These are phyloP conservation scores for Pollenia griseotomentosa DNA, from an alignment of 2,888 invertebrate species.

Conservation along the genomic window DNA sequence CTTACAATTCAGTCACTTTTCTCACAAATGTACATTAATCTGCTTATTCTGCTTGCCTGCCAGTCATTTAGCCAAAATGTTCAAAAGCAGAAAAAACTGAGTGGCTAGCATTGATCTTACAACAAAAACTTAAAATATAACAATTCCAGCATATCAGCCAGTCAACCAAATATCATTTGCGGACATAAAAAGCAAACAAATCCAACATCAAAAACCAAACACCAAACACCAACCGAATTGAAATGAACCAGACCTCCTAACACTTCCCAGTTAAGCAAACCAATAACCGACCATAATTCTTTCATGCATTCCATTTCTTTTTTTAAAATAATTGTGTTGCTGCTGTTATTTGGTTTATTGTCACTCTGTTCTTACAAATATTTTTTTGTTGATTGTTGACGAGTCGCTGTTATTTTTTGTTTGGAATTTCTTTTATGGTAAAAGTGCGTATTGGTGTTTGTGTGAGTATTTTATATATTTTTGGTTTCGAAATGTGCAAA, in stretches of 20 bases:
- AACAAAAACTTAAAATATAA: constrained; percentile 13
- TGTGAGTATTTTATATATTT: background rate
- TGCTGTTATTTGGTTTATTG: constrained; percentile 8
- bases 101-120: constrained; percentile 10
- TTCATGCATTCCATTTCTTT: background rate
- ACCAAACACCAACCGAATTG: background rate
- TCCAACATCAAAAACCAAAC: background rate
- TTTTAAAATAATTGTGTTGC: constrained; percentile 1
- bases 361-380: too few relatives aligned
- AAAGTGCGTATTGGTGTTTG: constrained; percentile 35
- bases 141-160: constrained; percentile 28
- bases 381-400: constrained; percentile 53
- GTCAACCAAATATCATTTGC: constrained; percentile 9
- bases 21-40: background rate
- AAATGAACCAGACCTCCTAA: background rate
- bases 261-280: constrained; percentile 12
- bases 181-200: background rate
- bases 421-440: constrained; percentile 49
- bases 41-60: background rate
- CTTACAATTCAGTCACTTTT: background rate
- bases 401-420: constrained; percentile 50
- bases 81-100: background rate
- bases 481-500: background rate
- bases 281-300: constrained; percentile 25
- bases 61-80: constrained; percentile 11